Percentiles rank a stretch among this genome's conserved stretches.
Conservation (phyloP, 2,888 invertebrate genomes). For the Agonopterix heracliana region DNA sequence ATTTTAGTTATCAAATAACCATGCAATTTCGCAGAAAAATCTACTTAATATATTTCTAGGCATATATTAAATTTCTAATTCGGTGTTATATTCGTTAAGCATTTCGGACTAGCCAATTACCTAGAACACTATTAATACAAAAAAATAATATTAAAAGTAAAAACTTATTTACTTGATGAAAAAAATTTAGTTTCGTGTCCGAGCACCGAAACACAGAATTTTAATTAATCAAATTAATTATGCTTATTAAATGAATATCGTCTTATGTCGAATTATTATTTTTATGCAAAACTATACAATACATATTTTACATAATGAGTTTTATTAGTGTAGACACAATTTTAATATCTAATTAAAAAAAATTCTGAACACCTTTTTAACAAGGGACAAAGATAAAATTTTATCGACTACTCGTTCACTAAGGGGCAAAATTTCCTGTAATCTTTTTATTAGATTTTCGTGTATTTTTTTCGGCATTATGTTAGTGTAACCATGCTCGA, state of each 20-base stretch:
- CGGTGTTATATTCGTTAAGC: not conserved
- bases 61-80: not conserved
- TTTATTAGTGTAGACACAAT: not conserved
- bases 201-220: conserved; percentile 42
- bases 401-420: not conserved
- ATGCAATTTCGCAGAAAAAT: not conserved
- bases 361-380: not conserved
- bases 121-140: conserved; percentile 30
- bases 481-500: conserved; percentile 42
- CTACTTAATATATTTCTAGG: not conserved
- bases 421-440: not conserved
- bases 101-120: conserved; percentile 61
- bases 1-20: too few relatives aligned
- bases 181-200: conserved; percentile 21
- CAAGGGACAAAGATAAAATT: not conserved
- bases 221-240: conserved; percentile 5
- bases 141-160: conserved; percentile 23
- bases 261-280: not conserved
- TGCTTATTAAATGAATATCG: conserved; percentile 1
- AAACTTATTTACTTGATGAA: conserved; percentile 20
- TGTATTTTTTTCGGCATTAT: not conserved
- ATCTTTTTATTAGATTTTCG: too few relatives aligned
- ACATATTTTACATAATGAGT: not conserved
- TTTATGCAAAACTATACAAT: not conserved
- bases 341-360: not conserved